These are phyloP conservation scores for Zenarchopterus dispar DNA, from an alignment of 2,797 vertebrate species.

Conservation along the genomic window DNA sequence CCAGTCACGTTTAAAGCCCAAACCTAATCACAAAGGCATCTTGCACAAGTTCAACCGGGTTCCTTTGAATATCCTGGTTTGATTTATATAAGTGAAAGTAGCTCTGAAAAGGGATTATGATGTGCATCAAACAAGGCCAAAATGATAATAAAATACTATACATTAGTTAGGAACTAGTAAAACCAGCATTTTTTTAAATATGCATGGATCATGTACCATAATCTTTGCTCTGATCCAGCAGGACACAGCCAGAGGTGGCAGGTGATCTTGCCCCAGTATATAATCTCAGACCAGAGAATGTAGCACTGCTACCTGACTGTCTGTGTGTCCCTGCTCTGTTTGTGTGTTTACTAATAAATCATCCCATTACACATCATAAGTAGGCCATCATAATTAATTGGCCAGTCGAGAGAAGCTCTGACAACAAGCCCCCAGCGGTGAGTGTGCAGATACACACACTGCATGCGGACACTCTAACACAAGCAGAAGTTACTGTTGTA, in stretches of 20 bases:
- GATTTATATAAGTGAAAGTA: background rate
- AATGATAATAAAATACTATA: background rate
- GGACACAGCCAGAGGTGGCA: slow-evolving; percentile 72
- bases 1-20: background rate
- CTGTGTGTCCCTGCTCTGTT: slow-evolving; percentile 71
- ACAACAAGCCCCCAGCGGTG: slow-evolving; percentile 79
- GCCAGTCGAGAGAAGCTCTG: slow-evolving; percentile 82
- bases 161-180: background rate
- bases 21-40: background rate
- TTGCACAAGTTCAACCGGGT: background rate
- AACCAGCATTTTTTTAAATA: slow-evolving; percentile 24
- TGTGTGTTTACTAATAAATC: slow-evolving; percentile 87
- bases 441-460: slow-evolving; percentile 56
- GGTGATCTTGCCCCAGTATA: slow-evolving; percentile 72
- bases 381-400: slow-evolving; percentile 89
- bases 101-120: background rate
- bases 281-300: slow-evolving; percentile 56
- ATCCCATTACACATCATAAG: slow-evolving; percentile 87
- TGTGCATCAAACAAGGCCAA: background rate
- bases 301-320: slow-evolving; percentile 63
- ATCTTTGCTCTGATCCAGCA: slow-evolving; percentile 44
- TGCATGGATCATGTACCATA: slow-evolving; percentile 11
- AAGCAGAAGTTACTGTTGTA: slow-evolving; percentile 18
- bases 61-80: background rate
- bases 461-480: slow-evolving; percentile 34